These are phyloP conservation scores for Amblyopsis hoosieri DNA, from an alignment of 2,797 vertebrate species.

Conservation along the genomic window DNA sequence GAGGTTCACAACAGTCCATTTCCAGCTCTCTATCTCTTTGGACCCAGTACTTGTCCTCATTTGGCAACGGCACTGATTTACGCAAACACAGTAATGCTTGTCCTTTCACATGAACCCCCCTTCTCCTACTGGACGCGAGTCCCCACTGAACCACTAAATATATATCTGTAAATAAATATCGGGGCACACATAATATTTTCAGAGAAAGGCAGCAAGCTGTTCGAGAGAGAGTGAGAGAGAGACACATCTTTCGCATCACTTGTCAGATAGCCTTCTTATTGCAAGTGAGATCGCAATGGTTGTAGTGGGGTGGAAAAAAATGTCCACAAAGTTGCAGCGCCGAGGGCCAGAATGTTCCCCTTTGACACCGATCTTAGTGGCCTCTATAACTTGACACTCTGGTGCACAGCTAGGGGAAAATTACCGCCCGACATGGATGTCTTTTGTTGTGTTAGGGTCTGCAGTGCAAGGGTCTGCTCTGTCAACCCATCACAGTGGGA, in stretches of 20 bases:
- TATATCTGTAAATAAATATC: conserved; percentile 73
- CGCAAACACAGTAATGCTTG: conserved; percentile 67
- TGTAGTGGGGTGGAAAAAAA: conserved; percentile 50
- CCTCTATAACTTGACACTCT: conserved; percentile 39
- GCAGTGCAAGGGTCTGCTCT: conserved; percentile 55
- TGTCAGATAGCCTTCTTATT: conserved; percentile 20
- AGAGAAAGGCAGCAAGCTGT: conserved; percentile 68
- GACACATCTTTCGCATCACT: conserved; percentile 19
- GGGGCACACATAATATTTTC: conserved; percentile 68
- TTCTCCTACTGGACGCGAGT: conserved; percentile 64
- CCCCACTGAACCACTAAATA: conserved; percentile 69
- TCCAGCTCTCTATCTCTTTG: conserved; percentile 45
- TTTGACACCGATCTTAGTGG: conserved; percentile 37
- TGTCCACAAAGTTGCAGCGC: conserved; percentile 32
- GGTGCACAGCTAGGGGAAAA: conserved; percentile 62
- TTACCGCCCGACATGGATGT: conserved; percentile 61
- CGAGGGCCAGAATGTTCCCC: conserved; percentile 34
- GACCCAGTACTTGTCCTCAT: conserved; percentile 43
- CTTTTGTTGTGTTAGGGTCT: conserved; percentile 77
- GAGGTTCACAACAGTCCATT: conserved; percentile 55
- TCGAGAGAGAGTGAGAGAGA: conserved; percentile 44
- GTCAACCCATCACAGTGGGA: conserved; percentile 73
- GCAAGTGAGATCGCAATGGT: conserved; percentile 18
- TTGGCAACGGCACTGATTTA: conserved; percentile 74
- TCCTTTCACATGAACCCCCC: conserved; percentile 75